phyloP scores from a whole-genome alignment of 2,888 invertebrate species.

The Petrolisthes manimaculis region DNA sequence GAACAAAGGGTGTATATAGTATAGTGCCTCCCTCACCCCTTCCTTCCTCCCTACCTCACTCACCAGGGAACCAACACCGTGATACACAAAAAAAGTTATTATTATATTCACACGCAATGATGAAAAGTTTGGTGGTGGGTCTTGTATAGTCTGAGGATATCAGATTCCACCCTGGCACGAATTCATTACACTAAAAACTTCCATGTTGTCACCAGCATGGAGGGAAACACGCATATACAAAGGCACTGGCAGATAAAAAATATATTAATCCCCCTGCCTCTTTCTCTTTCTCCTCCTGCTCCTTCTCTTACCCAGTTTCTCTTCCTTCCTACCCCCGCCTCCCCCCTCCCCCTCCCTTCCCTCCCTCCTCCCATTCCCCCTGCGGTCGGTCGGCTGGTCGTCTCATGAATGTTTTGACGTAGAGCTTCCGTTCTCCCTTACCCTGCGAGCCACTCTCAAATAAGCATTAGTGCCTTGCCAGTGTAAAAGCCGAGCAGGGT shows the following conservation, averaged over 20 bases:
- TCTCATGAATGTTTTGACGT: conserved; percentile 59
- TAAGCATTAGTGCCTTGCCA: conserved; percentile 61
- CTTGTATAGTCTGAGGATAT: conserved; percentile 9
- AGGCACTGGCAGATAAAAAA: conserved; percentile 34
- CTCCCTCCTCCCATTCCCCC: not conserved
- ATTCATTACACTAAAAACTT: conserved; percentile 45
- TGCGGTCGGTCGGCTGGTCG: not conserved
- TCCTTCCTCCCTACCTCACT: not conserved
- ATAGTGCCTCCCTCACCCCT: conserved; percentile 7
- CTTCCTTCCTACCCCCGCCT: not conserved
- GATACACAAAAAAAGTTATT: not conserved
- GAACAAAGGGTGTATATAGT: conserved; percentile 29
- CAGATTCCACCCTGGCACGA: conserved; percentile 28
- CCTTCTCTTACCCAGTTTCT: not conserved
- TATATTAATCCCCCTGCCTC: conserved; percentile 8
- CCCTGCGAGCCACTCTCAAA: conserved; percentile 57
- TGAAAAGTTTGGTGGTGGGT: not conserved
- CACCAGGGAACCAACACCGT: not conserved
- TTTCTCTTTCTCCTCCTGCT: not conserved
- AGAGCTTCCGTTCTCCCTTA: conserved; percentile 48
- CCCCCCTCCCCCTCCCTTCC: not conserved
- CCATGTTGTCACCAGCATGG: conserved; percentile 25
- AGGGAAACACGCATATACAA: conserved; percentile 48
- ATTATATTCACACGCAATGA: conserved; percentile 30
- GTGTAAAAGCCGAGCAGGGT: conserved; percentile 60